phyloP scores from a whole-genome alignment of 2,113 vertebrate species.

The Xyrauchen texanus region DNA sequence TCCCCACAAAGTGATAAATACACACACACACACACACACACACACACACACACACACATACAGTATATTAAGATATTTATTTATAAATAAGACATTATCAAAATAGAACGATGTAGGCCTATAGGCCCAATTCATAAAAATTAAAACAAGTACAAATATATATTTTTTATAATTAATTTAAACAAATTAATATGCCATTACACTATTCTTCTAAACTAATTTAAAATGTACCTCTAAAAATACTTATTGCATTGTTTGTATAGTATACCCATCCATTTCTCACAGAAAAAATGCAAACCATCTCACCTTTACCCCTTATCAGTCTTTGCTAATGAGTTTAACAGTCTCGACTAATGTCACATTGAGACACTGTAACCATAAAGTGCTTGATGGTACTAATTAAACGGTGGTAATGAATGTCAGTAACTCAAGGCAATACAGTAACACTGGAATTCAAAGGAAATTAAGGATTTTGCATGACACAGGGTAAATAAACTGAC shows the following conservation, averaged over 20 bases:
- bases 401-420: constrained; percentile 38
- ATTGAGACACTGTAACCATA: constrained; percentile 11
- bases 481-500: constrained; percentile 63
- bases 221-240: too few species aligned
- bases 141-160: too few species aligned
- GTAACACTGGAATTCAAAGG: constrained; percentile 38
- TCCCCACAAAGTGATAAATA: too few species aligned
- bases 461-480: constrained; percentile 54
- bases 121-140: too few species aligned
- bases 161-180: too few species aligned
- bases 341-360: constrained; percentile 35
- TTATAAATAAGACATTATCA: too few species aligned
- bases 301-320: constrained; percentile 22
- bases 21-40: too few species aligned
- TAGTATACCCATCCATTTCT: not conserved
- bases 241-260: not conserved
- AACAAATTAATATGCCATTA: too few species aligned
- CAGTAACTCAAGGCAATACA: constrained; percentile 30
- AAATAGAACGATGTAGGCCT: too few species aligned
- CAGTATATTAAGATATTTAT: too few species aligned
- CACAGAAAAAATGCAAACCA: constrained; percentile 1
- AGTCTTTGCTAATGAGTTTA: constrained; percentile 36
- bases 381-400: constrained; percentile 47
- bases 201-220: too few species aligned
- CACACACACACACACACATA: too few species aligned